Evolutionary conservation across 2,113 vertebrate species (phyloP).

Genomic region (Fulica atra): DNA sequence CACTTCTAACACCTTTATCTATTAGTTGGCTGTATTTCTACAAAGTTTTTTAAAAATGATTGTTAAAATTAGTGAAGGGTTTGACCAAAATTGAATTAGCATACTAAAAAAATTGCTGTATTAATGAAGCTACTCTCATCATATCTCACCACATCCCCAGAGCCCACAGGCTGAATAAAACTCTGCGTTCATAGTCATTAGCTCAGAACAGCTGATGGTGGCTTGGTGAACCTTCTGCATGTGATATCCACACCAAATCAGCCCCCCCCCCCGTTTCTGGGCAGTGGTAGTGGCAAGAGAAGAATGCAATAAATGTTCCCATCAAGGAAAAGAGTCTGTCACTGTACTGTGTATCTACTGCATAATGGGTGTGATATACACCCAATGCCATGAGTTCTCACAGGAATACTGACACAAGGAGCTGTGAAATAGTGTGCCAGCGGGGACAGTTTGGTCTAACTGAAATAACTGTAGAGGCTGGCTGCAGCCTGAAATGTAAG

Average conservation of each 20-base stretch:
- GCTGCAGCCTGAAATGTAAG: neutral
- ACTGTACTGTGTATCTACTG: neutral
- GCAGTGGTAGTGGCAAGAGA: neutral
- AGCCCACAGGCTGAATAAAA: neutral
- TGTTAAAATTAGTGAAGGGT: neutral
- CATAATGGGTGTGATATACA: accelerated
- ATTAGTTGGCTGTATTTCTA: neutral
- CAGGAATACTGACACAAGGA: neutral
- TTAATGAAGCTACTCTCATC: neutral
- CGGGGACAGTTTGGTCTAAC: neutral
- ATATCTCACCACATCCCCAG: neutral
- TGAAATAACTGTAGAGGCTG: neutral
- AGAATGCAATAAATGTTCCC: neutral
- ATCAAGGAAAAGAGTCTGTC: neutral
- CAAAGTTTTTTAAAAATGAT: neutral
- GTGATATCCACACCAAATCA: neutral
- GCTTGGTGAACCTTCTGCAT: neutral
- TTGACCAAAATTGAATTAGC: neutral
- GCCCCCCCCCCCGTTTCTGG: neutral
- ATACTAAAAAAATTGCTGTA: neutral
- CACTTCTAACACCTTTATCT: neutral
- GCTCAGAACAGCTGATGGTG: neutral
- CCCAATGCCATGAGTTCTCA: neutral
- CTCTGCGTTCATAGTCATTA: neutral
- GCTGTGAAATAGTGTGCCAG: neutral